These are phyloP conservation scores for Passer domesticus DNA, from an alignment of 2,113 vertebrate species.

Conservation along the genomic window DNA sequence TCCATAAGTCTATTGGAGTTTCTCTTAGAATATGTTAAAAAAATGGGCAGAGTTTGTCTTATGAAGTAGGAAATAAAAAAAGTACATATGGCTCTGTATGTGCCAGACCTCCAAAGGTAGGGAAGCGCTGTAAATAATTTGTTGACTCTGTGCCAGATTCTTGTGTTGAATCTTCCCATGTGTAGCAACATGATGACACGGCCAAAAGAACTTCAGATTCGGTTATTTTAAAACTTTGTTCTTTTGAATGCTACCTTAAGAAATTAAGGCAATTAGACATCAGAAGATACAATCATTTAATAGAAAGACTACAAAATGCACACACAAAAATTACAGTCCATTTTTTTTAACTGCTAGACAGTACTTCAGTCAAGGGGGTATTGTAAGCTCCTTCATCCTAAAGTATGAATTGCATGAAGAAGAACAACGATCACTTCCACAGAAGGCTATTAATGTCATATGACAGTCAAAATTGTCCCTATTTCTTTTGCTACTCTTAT, in stretches of 20 bases:
- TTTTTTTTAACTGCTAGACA: background rate
- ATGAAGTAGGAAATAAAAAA: background rate
- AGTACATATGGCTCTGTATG: background rate
- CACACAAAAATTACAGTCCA: background rate
- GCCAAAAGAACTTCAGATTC: background rate
- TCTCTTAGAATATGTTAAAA: background rate
- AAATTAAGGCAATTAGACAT: background rate
- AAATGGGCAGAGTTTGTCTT: background rate
- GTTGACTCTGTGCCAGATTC: background rate
- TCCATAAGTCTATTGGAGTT: background rate
- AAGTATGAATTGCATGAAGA: background rate
- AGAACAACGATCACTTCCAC: background rate
- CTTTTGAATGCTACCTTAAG: background rate
- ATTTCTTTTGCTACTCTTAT: background rate
- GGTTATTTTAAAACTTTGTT: background rate
- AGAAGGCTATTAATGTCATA: background rate
- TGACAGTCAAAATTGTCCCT: background rate
- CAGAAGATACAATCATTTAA: background rate
- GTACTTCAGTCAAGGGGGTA: background rate
- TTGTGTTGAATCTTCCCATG: fast-evolving
- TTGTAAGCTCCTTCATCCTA: background rate
- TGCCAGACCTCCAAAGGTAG: background rate
- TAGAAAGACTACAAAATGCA: background rate
- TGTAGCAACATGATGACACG: background rate
- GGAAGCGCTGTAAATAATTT: background rate